Evolutionary conservation across 1,140 invertebrate species (phyloP).

Genomic region (Adelges cooleyi): DNA sequence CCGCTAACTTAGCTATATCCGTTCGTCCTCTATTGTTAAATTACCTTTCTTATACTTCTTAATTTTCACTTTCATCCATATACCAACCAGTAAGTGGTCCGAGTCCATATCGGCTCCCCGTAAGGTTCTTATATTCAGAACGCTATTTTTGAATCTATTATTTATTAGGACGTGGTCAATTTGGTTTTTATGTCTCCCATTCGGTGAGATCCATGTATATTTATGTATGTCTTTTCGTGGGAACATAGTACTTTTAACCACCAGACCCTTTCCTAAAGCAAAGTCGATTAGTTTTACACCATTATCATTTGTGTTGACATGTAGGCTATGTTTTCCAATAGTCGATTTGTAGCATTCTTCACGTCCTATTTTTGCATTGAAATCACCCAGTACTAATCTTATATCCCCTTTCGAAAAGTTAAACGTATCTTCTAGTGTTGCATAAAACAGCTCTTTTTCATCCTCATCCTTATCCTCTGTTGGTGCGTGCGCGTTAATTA

Average conservation of each 20-base stretch:
- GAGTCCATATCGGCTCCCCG: not conserved
- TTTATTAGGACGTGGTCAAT: not conserved
- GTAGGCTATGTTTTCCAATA: not conserved
- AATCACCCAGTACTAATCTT: not conserved
- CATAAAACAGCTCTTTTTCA: not conserved
- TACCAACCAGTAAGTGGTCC: not conserved
- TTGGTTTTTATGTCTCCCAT: not conserved
- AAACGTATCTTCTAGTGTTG: not conserved
- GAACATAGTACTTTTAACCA: not conserved
- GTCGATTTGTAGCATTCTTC: not conserved
- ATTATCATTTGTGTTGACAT: not conserved
- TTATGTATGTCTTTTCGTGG: not conserved
- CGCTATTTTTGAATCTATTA: not conserved
- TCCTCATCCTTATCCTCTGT: conserved; percentile 7
- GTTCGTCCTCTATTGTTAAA: not conserved
- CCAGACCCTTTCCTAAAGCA: not conserved
- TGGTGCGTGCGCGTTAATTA: not conserved
- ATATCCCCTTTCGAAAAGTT: not conserved
- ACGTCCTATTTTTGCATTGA: not conserved
- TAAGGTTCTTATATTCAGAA: not conserved
- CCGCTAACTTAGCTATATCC: not conserved
- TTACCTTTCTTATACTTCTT: conserved; percentile 2
- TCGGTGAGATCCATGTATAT: too few relatives aligned
- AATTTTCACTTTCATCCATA: not conserved
- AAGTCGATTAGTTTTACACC: not conserved